A percentile compares a stretch with the other conserved stretches of the same genome.
phyloP scores from a whole-genome alignment of 2,888 invertebrate genomes.

The Dromius quadrimaculatus region DNA sequence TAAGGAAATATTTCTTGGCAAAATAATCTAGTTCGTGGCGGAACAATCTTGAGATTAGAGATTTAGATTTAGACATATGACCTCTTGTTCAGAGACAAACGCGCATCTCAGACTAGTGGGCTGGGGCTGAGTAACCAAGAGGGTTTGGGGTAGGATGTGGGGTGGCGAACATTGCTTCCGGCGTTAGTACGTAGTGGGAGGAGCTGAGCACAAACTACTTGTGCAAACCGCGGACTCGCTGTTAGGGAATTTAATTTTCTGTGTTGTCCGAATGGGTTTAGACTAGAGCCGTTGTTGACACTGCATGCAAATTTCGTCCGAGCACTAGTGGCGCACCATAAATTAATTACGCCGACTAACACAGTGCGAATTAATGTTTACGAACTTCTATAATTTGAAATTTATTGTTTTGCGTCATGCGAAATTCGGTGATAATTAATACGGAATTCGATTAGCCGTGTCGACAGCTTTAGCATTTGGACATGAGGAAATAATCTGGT shows the following conservation, averaged over 20 bases:
- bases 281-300: conserved; percentile 50
- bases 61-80: too few relatives aligned
- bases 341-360: conserved; percentile 49
- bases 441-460: conserved; percentile 50
- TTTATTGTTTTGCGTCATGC: conserved; percentile 60
- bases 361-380: conserved; percentile 59
- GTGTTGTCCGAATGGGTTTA: conserved; percentile 52
- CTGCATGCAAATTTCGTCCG: conserved; percentile 51
- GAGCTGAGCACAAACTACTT: conserved; percentile 46
- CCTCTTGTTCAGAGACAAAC: conserved; percentile 1
- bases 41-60: too few relatives aligned
- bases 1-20: too few relatives aligned
- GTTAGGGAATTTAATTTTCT: conserved; percentile 51
- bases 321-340: conserved; percentile 47
- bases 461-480: conserved; percentile 39
- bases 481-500: conserved; percentile 41
- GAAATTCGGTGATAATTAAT: conserved; percentile 51
- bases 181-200: not conserved
- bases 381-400: conserved; percentile 66
- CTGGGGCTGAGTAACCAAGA: too few relatives aligned
- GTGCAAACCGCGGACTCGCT: conserved; percentile 48
- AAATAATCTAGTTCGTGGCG: too few relatives aligned
- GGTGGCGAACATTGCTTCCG: not conserved
- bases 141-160: not conserved
- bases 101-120: conserved; percentile 18